A percentile compares a stretch with the other conserved stretches of the same genome.
Conservation (phyloP, 2,113 vertebrate species). For the Brachyhypopomus gauderio region DNA sequence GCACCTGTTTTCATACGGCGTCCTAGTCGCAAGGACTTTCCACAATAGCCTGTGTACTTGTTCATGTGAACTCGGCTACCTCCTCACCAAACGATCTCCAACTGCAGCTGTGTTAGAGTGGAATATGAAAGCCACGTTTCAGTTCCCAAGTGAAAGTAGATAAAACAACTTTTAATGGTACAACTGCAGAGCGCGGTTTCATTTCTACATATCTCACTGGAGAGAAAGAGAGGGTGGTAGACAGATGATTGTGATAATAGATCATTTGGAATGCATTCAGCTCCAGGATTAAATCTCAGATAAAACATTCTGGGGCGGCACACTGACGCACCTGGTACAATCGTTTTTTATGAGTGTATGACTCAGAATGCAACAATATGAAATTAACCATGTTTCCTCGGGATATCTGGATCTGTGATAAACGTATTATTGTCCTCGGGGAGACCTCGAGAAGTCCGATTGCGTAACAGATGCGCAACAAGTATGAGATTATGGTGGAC, state of each 20-base stretch:
- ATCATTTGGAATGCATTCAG: background rate
- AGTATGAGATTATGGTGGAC: slow-evolving; percentile 5
- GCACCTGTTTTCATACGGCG: background rate
- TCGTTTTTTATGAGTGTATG: background rate
- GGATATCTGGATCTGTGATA: slow-evolving; percentile 28
- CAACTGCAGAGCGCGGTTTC: no score
- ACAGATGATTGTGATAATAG: background rate
- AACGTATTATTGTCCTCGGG: slow-evolving; percentile 13
- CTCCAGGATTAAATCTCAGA: background rate
- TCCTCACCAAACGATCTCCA: no score
- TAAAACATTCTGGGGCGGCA: background rate
- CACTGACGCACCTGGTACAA: background rate
- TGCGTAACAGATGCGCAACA: slow-evolving; percentile 22
- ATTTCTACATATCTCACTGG: background rate
- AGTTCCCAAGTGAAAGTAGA: background rate
- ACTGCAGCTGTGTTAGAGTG: background rate
- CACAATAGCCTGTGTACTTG: background rate
- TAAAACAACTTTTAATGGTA: no score
- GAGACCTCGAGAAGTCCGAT: background rate
- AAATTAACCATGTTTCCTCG: slow-evolving; percentile 19
- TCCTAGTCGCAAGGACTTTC: background rate
- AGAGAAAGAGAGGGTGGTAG: background rate
- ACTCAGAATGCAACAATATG: slow-evolving; percentile 6
- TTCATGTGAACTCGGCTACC: background rate
- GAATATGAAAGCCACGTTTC: background rate